phyloP scores from a whole-genome alignment of 2,797 vertebrate genomes.

The Vespertilio murinus region DNA sequence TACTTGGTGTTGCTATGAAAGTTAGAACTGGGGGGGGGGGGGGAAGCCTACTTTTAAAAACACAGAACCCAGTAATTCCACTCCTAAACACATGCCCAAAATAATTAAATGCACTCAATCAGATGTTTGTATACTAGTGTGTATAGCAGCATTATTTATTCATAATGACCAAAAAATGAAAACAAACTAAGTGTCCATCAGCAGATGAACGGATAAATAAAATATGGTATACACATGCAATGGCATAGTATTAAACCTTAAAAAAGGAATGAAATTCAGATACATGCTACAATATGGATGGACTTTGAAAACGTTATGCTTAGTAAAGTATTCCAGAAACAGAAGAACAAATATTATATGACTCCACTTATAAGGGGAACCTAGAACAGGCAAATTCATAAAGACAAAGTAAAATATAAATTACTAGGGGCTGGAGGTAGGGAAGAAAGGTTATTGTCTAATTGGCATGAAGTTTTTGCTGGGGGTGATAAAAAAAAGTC shows the following conservation, averaged over 20 bases:
- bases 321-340: not conserved
- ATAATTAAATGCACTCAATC: not conserved
- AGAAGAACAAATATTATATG: not conserved
- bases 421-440: not conserved
- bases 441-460: not conserved
- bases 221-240: too few species aligned
- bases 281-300: not conserved
- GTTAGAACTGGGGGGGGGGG: not conserved
- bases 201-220: not conserved
- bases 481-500: not conserved
- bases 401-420: not conserved
- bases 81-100: not conserved
- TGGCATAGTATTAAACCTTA: not conserved
- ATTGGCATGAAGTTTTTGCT: not conserved
- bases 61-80: not conserved
- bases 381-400: not conserved
- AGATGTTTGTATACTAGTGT: not conserved
- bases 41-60: not conserved
- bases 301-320: not conserved
- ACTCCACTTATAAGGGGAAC: not conserved
- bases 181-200: not conserved
- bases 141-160: not conserved
- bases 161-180: not conserved
- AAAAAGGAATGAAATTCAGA: not conserved
- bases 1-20: not conserved